Conservation (phyloP, 2,113 vertebrate genomes). For the Lepidothrix coronata region DNA sequence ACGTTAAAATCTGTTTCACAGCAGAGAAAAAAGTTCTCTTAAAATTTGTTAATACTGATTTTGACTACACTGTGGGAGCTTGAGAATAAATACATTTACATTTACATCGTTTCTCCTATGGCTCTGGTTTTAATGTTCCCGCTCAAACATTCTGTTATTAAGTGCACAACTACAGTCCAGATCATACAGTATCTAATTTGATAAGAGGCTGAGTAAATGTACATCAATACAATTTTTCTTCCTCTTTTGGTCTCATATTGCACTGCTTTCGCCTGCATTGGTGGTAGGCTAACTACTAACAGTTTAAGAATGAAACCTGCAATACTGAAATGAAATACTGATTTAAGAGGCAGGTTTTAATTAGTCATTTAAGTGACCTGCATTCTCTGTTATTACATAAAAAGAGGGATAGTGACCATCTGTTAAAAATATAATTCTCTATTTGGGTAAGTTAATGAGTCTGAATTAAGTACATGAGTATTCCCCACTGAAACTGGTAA, state of each 20-base stretch:
- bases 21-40: background rate
- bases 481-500: background rate
- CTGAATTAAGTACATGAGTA: background rate
- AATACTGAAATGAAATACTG: background rate
- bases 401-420: background rate
- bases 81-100: constrained; percentile 55
- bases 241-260: background rate
- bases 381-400: background rate
- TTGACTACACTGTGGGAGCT: background rate
- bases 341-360: background rate
- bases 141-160: constrained; percentile 34
- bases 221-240: background rate
- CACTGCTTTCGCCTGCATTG: background rate
- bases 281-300: background rate
- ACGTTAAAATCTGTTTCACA: background rate
- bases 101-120: constrained; percentile 45
- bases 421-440: background rate
- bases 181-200: background rate
- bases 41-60: background rate
- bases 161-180: background rate
- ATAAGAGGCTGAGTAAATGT: background rate
- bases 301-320: background rate
- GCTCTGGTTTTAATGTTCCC: constrained; percentile 38
- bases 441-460: background rate
- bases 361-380: background rate